Evolutionary conservation across 2,888 invertebrate genomes (phyloP), one percentile per base, ranked within the genome.

Genomic region (Drosophila ustulata): DNA sequence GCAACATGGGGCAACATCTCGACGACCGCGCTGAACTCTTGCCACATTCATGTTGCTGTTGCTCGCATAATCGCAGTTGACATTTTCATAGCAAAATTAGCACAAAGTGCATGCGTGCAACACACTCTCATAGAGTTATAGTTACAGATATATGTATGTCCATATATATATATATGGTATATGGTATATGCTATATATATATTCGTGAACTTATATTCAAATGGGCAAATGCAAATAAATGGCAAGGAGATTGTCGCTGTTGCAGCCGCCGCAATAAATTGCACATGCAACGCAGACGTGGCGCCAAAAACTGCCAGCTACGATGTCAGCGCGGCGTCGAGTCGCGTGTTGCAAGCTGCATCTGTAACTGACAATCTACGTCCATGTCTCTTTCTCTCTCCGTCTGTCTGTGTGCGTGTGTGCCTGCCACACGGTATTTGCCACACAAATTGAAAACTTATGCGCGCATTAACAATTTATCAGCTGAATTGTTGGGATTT

Each of bases 401-500:
- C 4, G 18, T 64, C 55, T 55, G 25, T 66, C 13, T 53, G 56
- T 55, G 53, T 59, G 32, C 56, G 53, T 51, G 58, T 30, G 32
- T 50, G 49, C 25, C 47, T 75, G 66, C 63, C 71, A 73, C 66
- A 67, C 72, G 78, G 82, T 73, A 82, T 84, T 80, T 82, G 82
- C 82, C 71, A 74, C 80, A 79, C 86, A 86, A 86, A 88, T 88
- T 87, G 85, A 85, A 85, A 85, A 87, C 80, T 87, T 86, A 85
- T 86, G 85, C 75, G 81, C 79, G 70, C 88, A 88, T 86, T 85
- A 88, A 88, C 85, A 86, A 86, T 85, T 86, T 86, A 86, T 82
- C 81, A 79, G 73, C 45, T 62, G 73, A 87, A 87, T 80, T 77
- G 85, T 81, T 81, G 79, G 61, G 72, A 74, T 79, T 78, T 80